These are phyloP conservation scores for Parnassius mnemosyne DNA, from an alignment of 2,888 invertebrate species.

Conservation along the genomic window DNA sequence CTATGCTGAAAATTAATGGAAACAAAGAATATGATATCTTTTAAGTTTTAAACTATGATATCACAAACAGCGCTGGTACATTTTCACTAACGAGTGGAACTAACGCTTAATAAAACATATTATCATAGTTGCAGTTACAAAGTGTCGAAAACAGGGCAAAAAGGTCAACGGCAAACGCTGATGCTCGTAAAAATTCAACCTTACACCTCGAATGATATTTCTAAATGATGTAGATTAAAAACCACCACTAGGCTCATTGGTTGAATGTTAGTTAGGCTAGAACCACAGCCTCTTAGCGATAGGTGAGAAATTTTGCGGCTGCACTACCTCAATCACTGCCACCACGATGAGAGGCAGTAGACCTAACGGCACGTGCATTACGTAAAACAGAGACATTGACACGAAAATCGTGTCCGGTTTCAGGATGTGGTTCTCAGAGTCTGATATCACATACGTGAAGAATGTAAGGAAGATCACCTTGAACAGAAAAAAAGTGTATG, in stretches of 20 bases:
- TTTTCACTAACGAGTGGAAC: too few relatives aligned
- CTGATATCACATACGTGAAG: constrained; percentile 87
- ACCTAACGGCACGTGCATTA: constrained; percentile 91
- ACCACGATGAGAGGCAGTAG: constrained; percentile 89
- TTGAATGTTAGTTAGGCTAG: constrained; percentile 43
- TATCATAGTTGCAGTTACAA: constrained; percentile 21
- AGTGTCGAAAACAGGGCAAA: constrained; percentile 19
- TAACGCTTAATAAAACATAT: not conserved
- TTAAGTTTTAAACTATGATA: too few relatives aligned
- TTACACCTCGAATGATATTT: constrained; percentile 27
- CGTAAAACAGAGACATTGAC: constrained; percentile 91
- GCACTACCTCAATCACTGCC: constrained; percentile 87
- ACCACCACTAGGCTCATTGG: constrained; percentile 30
- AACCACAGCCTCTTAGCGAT: constrained; percentile 56
- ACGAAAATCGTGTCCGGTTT: constrained; percentile 92
- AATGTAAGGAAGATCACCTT: constrained; percentile 93
- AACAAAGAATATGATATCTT: too few relatives aligned
- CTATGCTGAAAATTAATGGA: too few relatives aligned
- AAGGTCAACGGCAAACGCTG: not conserved
- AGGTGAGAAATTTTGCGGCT: constrained; percentile 29
- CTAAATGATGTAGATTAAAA: constrained; percentile 37
- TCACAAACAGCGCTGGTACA: too few relatives aligned
- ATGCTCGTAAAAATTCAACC: constrained; percentile 5
- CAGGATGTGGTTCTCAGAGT: constrained; percentile 85
- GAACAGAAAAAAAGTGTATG: constrained; percentile 39